These are phyloP conservation scores for Macroglossus sobrinus DNA, from an alignment of 2,113 vertebrate species.

Conservation along the genomic window DNA sequence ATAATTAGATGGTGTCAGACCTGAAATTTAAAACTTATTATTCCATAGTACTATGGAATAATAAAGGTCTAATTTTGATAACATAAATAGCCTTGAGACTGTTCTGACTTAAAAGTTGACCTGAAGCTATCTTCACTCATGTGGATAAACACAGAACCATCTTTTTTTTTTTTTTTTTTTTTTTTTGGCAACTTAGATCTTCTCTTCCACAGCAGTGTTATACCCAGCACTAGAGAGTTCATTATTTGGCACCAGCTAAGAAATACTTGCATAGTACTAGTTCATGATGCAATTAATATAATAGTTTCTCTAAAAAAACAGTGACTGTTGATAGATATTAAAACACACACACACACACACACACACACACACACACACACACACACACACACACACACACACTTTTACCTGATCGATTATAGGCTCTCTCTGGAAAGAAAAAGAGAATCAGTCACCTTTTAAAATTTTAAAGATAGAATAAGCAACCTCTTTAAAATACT, in stretches of 20 bases:
- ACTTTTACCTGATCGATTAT: constrained; percentile 29
- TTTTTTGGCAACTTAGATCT: neutral
- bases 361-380: neutral
- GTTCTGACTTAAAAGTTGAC: neutral
- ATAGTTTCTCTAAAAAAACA: neutral
- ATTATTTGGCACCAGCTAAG: neutral
- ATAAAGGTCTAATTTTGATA: neutral
- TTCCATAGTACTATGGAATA: neutral
- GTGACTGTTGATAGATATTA: neutral
- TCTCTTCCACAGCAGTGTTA: neutral
- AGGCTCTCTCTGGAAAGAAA: neutral
- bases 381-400: neutral
- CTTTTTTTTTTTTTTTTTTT: neutral
- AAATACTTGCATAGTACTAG: neutral
- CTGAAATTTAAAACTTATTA: neutral
- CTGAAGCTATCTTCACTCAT: neutral
- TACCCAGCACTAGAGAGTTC: neutral
- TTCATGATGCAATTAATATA: neutral
- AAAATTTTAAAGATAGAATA: neutral
- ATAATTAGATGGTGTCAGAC: neutral
- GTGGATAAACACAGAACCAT: neutral
- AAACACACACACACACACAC: neutral
- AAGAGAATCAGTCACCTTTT: neutral
- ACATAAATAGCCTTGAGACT: neutral
- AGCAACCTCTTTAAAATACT: neutral